phyloP scores from a whole-genome alignment of 2,888 invertebrate species.

The Torymus texanus region DNA sequence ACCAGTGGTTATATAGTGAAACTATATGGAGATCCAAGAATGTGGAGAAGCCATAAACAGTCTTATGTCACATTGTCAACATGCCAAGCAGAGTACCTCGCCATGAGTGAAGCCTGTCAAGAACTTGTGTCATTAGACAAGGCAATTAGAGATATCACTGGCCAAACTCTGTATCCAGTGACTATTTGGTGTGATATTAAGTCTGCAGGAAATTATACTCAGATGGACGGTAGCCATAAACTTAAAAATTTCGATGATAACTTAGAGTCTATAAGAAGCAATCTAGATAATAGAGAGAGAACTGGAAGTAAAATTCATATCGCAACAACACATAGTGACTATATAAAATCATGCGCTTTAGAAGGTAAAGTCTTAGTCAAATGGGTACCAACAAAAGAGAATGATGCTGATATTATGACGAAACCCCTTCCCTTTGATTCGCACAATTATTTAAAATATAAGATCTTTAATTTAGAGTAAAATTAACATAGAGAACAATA shows the following conservation, averaged over 20 bases:
- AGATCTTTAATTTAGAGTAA: too few species aligned
- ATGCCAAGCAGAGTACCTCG: constrained; percentile 54
- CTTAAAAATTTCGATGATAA: constrained; percentile 53
- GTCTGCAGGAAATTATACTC: constrained; percentile 11
- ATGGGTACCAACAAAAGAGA: too few species aligned
- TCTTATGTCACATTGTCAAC: constrained; percentile 54
- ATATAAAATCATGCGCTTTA: neutral
- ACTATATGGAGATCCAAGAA: constrained; percentile 52
- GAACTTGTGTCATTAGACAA: constrained; percentile 57
- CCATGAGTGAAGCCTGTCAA: constrained; percentile 40
- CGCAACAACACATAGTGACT: neutral
- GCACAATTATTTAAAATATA: too few species aligned
- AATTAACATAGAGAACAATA: too few species aligned
- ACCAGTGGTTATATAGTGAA: constrained; percentile 32
- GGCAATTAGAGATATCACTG: constrained; percentile 53
- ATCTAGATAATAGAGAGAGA: neutral
- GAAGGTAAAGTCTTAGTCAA: neutral
- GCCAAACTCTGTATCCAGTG: constrained; percentile 42
- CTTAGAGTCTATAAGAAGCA: constrained; percentile 26
- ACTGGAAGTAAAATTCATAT: too few species aligned
- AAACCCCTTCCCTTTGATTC: too few species aligned
- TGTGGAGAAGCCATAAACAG: constrained; percentile 60
- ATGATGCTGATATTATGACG: too few species aligned
- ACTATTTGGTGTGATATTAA: constrained; percentile 46
- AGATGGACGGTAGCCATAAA: constrained; percentile 52